Evolutionary conservation across 2,888 invertebrate genomes (phyloP).

Genomic region (Nymphalis polychloros): DNA sequence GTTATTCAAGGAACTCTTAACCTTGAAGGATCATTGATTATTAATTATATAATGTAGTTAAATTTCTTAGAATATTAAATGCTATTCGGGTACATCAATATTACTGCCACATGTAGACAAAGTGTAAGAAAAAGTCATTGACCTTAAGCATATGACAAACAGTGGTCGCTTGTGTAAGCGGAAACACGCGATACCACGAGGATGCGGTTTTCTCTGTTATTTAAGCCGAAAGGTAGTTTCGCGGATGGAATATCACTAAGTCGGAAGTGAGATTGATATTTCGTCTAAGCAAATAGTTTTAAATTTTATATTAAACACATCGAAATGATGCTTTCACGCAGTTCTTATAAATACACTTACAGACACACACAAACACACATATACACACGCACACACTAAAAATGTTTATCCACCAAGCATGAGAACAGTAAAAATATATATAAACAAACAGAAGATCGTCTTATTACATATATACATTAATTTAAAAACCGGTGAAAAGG

Average conservation of each 20-base stretch:
- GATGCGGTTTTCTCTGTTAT: slow-evolving; percentile 27
- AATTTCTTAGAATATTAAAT: neutral
- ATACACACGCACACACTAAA: too few relatives aligned
- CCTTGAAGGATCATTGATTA: neutral
- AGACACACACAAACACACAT: neutral
- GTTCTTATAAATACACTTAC: neutral
- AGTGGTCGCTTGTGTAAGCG: slow-evolving; percentile 16
- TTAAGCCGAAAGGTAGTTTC: slow-evolving; percentile 21
- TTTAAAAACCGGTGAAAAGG: too few relatives aligned
- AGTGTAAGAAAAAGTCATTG: slow-evolving; percentile 16
- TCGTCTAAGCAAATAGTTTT: neutral
- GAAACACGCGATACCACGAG: slow-evolving; percentile 20
- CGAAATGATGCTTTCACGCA: too few relatives aligned
- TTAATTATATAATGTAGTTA: too few relatives aligned
- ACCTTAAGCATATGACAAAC: slow-evolving; percentile 25
- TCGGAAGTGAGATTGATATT: slow-evolving; percentile 17
- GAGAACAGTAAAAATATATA: too few relatives aligned
- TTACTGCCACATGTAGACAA: neutral
- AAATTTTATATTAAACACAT: neutral
- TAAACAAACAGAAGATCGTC: too few relatives aligned
- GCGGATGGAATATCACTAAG: slow-evolving; percentile 18
- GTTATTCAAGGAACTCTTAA: too few relatives aligned
- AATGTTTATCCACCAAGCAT: too few relatives aligned
- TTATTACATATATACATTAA: too few relatives aligned
- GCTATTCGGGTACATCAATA: neutral